Base-by-base conservation (phyloP, 2,888 invertebrate species). In the Metacarcinus magister region DNA sequence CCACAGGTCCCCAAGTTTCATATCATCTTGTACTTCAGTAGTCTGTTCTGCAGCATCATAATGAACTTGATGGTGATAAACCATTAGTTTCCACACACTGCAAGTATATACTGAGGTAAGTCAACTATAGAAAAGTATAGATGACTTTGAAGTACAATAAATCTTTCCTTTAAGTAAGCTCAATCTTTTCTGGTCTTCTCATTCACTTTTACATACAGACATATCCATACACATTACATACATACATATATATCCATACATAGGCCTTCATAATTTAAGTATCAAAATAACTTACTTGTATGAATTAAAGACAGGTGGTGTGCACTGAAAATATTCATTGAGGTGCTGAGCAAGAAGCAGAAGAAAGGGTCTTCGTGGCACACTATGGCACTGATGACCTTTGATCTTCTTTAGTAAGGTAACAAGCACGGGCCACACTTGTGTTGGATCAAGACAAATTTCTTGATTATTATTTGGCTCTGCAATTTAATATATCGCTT, bases 71-170 rank as follows among this genome's bases (percentile, higher is more conserved):
- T 96, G 96, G 4, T 94, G 92, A 39, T 96, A 23, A 10, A 96
- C 87, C 54, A 96, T 32, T 2, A 92, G 75, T 43, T 94, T 43
- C 96, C 96, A 96, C 44, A 96, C 94, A 48, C 96, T 96, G 92
- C 4, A 94, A 94, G 39, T 23, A 5, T 28, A 46, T 0, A 28
- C 8, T 75, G 75, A 75, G 23, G 28, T 75, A 28, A n/a, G n/a
- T 75, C 75, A 75, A 75, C 23, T 7, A 75, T 10, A 28, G 28
- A 28, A 10, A 8, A 75, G 7, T 75, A n/a, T 75, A 28, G 28
- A n/a, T 75, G 28, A 75, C 75, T 28, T 28, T n/a, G n/a, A 23
- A 75, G 8, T 60, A 23, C 4, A 23, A 60, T 60, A 60, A 60
- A 60, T 54, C 19, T 2, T 60, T 23, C 23, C 23, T 60, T 60